phyloP scores from a whole-genome alignment of 2,797 vertebrate species.

The Darevskia mixta region DNA sequence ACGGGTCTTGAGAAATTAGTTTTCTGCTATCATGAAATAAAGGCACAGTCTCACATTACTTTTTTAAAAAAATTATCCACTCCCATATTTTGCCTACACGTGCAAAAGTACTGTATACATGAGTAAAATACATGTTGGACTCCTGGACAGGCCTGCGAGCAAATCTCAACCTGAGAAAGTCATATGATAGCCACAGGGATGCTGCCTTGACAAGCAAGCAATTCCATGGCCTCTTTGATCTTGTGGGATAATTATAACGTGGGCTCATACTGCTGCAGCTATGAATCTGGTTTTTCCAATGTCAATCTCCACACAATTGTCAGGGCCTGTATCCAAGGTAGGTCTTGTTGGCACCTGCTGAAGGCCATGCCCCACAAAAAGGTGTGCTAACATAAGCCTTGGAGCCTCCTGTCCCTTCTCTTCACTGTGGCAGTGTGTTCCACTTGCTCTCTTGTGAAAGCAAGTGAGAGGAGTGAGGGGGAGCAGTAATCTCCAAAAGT shows the following conservation, averaged over 20 bases:
- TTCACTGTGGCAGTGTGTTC: background rate
- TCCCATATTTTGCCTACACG: background rate
- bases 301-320: background rate
- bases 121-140: background rate
- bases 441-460: background rate
- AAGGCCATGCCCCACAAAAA: background rate
- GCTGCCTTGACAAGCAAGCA: background rate
- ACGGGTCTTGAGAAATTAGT: background rate
- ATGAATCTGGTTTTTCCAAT: background rate
- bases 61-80: background rate
- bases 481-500: too few species aligned
- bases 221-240: conserved; percentile 20
- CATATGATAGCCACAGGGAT: conserved; percentile 8
- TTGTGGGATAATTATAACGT: conserved; percentile 7
- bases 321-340: background rate
- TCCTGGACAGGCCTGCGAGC: background rate
- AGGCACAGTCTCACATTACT: background rate
- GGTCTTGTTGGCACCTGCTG: too few species aligned
- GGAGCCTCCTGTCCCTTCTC: background rate
- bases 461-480: too few species aligned
- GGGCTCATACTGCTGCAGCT: background rate
- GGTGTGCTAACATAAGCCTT: too few species aligned
- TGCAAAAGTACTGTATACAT: background rate
- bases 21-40: background rate
- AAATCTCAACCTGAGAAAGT: conserved; percentile 1